Evolutionary conservation across 2,797 vertebrate genomes (phyloP), one percentile per base, ranked within the genome.

Genomic region (Oophaga sylvatica): DNA sequence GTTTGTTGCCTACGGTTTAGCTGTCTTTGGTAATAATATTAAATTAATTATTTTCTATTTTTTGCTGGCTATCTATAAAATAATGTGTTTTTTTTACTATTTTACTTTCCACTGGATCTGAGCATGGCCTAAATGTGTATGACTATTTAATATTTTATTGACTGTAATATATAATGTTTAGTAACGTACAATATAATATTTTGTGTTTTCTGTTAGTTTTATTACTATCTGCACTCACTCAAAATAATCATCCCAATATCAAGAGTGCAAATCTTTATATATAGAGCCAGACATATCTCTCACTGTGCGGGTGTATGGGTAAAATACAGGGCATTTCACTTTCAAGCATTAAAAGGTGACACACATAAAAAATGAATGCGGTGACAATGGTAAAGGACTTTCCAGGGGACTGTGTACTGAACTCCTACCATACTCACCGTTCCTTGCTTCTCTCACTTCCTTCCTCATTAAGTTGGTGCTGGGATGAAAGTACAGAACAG

Each of bases 401-500:
- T 91, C 90, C 88, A 67, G 87, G 88, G 87, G 91, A 65, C 71
- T 90, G 85, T 90, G 92, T 90, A 89, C 89, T 92, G 81, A 81
- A 88, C 81, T 88, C 91, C 92, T 91, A 90, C 89, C 90, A 91
- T 77, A 56, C 90, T 83, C 90, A 90, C 84, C 78, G 90, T 91
- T 92, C 92, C 90, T 91, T 93, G 90, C 90, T 91, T 92, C 70
- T 82, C 91, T 93, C 90, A 88, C 91, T 94, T 94, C 93, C 92
- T 93, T 94, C 92, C 92, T 95, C 94, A 92, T 94, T 93, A 95
- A 91, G 91, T 93, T 92, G 90, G 91, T 91, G 90, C 92, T 93
- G 91, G 92, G 93, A 94, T 95, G 93, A 94, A 94, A 94, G 94
- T 94, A 91, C 92, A 93, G 93, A 94, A 93, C 92, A 93, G 94